Evolutionary conservation across 2,797 vertebrate species (phyloP), one percentile per base, ranked within the genome.

Genomic region (Knipowitschia caucasica): DNA sequence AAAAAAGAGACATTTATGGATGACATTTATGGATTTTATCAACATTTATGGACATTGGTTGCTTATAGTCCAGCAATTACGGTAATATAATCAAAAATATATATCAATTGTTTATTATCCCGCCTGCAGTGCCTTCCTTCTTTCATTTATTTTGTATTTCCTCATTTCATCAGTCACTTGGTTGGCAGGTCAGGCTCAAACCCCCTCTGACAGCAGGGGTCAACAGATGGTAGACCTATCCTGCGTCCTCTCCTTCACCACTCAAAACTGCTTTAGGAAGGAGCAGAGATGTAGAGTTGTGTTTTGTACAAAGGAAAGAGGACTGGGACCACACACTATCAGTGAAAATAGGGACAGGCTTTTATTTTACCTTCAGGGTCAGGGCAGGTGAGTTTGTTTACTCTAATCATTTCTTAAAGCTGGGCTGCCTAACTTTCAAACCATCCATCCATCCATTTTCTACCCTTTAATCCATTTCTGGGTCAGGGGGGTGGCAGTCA

Each of bases 81-180:
- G n/a, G 18, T 21, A 39, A 21, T 39, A 39, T 21, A 39, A 39
- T 10, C 17, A 7, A 38, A 7, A 21, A 39, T n/a, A n/a, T n/a
- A 42, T 42, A 24, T n/a, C 20, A 7, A 42, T 86, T 84, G 59
- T 80, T 84, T 83, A 62, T 66, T 57, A 67, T 68, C 35, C 53
- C 67, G 52, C 72, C 71, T 54, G 53, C 72, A 53, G 52, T 24
- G 30, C 26, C 62, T 69, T 56, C 64, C 67, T 75, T 49, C 45
- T 45, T 46, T 59, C 50, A 74, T 81, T 80, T 78, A 65, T 77
- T 75, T 78, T 67, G 40, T n/a, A 39, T 69, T 77, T 67, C 52
- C 57, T 73, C 49, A 9, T 64, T 66, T 73, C 69, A 60, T 64
- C 67, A 62, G 7, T 56, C 57, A 12, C 53, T 11, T 60, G 46